Percentiles rank a stretch among this genome's conserved stretches.
Conservation (phyloP, 35 echinoderm and acorn worm species). For the Hemicentrotus pulcherrimus region DNA sequence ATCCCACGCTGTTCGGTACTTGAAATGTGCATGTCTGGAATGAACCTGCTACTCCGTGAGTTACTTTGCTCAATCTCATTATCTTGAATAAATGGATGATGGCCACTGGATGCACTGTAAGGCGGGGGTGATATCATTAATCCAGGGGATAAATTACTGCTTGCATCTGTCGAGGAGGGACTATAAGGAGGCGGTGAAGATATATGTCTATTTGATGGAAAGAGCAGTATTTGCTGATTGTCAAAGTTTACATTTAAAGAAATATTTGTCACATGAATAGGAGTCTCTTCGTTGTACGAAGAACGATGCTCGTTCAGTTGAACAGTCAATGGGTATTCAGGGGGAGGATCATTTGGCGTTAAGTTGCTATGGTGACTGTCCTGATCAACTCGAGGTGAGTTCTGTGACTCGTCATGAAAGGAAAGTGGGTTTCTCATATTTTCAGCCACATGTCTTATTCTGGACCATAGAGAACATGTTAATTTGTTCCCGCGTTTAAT, state of each 20-base stretch:
- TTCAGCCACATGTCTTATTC: not conserved
- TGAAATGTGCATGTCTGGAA: not conserved
- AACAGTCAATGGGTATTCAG: not conserved
- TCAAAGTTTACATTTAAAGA: constrained; percentile 12
- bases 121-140: not conserved
- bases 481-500: not conserved
- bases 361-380: not conserved
- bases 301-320: not conserved
- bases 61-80: not conserved
- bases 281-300: not conserved
- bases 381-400: not conserved
- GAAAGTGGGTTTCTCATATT: not conserved
- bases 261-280: not conserved
- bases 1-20: not conserved
- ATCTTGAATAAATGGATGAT: not conserved
- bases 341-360: not conserved
- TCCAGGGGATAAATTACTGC: not conserved
- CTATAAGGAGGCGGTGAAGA: not conserved
- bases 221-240: not conserved
- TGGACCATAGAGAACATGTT: not conserved
- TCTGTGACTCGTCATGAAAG: not conserved
- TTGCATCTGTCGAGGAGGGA: not conserved
- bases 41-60: not conserved
- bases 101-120: not conserved
- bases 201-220: not conserved